Evolutionary conservation across 2,797 vertebrate species (phyloP), one percentile per base, ranked within the genome.

Genomic region (Microhierax caerulescens): DNA sequence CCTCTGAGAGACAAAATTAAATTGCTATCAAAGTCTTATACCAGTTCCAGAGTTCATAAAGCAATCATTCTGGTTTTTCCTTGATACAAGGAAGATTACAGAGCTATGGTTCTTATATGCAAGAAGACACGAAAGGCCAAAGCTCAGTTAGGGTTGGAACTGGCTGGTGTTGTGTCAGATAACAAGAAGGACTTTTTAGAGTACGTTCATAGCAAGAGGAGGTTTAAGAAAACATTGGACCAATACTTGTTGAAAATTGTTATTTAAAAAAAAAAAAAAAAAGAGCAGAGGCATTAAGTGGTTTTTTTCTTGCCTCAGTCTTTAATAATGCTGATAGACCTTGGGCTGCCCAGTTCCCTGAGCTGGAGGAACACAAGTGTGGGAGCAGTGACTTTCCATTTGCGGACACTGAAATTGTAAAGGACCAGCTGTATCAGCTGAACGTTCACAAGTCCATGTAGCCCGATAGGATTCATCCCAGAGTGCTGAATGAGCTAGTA

Each of bases 311-410:
- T 25, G 9, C 23, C 4, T 32, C 10, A 17, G 15, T 80, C 23
- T 76, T 68, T 60, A 60, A 34, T 47, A 67, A 54, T 45, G 8
- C 5, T 47, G 20, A 7, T 36, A 69, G 39, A 30, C 21, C 30
- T 81, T 37, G 25, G 32, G 3, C 34, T 72, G 41, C 41, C 41
- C 41, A 41, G 41, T 41, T 21, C 47, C 11, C 50, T 32, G 12
- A 72, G 10, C 4, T 5, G 5, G 41, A 57, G 50, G 18, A 13
- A 23, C 10, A 0, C 1, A 1, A 61, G 5, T 36, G 8, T 48
- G 48, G 48, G 28, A 69, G 18, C 37, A 75, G 27, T 53, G 51
- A 8, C 27, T 28, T 88, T 39, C 6, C 21, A 4, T 56, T 57
- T 61, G 19, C 63, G 48, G 47, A 72, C n/a, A 19, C 21, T 22